phyloP scores from a whole-genome alignment of 2,888 invertebrate genomes.

The Odontomyia ornata region DNA sequence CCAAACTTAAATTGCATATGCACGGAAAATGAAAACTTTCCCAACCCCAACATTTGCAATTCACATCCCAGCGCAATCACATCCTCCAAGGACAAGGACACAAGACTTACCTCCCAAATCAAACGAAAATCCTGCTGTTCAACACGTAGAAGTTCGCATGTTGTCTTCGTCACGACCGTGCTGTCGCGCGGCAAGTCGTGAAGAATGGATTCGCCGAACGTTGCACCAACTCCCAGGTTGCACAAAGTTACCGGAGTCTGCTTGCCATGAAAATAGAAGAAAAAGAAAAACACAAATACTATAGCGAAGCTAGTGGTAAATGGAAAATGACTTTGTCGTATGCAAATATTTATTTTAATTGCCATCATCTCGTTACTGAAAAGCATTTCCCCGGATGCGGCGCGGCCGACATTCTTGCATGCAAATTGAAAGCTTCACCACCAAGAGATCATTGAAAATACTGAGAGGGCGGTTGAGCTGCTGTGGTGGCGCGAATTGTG shows the following conservation, averaged over 20 bases:
- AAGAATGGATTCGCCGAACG: slow-evolving; percentile 80
- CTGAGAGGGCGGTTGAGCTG: neutral
- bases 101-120: slow-evolving; percentile 76
- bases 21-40: too few relatives aligned
- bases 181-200: slow-evolving; percentile 76
- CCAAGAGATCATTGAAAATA: neutral
- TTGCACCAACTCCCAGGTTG: slow-evolving; percentile 76
- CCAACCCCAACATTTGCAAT: too few relatives aligned
- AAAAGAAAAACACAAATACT: neutral
- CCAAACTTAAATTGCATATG: too few relatives aligned
- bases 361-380: neutral
- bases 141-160: slow-evolving; percentile 77
- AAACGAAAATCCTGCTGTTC: slow-evolving; percentile 80
- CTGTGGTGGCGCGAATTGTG: neutral
- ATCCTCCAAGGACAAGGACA: neutral
- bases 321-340: neutral
- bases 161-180: slow-evolving; percentile 77
- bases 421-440: neutral
- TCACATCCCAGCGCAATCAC: too few relatives aligned
- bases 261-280: slow-evolving; percentile 54
- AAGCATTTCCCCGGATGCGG: neutral
- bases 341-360: slow-evolving; percentile 16
- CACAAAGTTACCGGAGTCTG: slow-evolving; percentile 74
- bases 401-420: neutral
- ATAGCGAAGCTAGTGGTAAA: neutral